Conservation (phyloP, 1,140 invertebrate genomes). For the Hirudo medicinalis region DNA sequence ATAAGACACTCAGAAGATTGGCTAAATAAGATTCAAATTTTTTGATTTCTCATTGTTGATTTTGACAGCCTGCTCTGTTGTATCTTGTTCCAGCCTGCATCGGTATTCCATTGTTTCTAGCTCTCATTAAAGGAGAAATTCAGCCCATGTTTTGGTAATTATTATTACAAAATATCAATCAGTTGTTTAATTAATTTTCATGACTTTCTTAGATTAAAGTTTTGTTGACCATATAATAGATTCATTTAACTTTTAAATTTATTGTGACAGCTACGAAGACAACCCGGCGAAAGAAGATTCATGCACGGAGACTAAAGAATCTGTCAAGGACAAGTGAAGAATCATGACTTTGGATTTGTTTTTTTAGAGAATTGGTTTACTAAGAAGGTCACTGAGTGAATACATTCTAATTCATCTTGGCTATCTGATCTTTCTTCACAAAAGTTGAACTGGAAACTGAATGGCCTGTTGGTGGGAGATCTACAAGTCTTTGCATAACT, state of each 20-base stretch:
- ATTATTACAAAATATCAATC: background rate
- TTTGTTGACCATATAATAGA: background rate
- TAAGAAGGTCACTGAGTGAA: too few relatives aligned
- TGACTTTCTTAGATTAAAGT: slow-evolving; percentile 17
- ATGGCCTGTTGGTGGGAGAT: too few relatives aligned
- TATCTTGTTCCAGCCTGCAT: slow-evolving; percentile 94
- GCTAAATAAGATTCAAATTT: background rate
- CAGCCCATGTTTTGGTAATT: slow-evolving; percentile 69
- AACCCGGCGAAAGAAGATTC: slow-evolving; percentile 25
- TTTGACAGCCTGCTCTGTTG: slow-evolving; percentile 75
- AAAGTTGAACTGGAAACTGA: too few relatives aligned
- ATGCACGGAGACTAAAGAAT: slow-evolving; percentile 21
- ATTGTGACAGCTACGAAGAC: slow-evolving; percentile 30
- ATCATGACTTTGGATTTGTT: slow-evolving; percentile 9
- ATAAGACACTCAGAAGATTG: background rate
- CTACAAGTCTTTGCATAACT: too few relatives aligned
- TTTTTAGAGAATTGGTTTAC: background rate
- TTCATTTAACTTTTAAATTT: background rate
- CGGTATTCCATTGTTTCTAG: slow-evolving; percentile 68
- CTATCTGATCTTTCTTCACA: too few relatives aligned
- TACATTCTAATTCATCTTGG: too few relatives aligned
- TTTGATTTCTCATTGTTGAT: slow-evolving; percentile 3
- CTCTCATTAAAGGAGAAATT: slow-evolving; percentile 77
- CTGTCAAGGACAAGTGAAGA: slow-evolving; percentile 24
- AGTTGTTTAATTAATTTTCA: background rate